Evolutionary conservation across 2,113 vertebrate genomes (phyloP), one percentile per base, ranked within the genome.

Genomic region (Bubo bubo): DNA sequence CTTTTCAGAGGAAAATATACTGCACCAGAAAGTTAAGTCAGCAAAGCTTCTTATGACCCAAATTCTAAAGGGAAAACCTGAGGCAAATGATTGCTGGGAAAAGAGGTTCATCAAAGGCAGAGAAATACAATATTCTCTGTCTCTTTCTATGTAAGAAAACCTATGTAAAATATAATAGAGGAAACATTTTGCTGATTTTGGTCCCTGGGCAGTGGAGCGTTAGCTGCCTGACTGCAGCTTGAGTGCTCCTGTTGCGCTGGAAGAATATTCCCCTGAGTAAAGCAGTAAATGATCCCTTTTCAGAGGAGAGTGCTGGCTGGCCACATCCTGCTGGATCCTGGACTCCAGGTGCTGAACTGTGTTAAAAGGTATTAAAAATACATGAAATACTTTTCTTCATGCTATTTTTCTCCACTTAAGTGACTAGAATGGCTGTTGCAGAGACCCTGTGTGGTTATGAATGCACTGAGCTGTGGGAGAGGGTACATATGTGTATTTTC

Each of bases 11-110:
- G 59, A 81, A 95, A 93, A 96, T 88, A 88, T 13, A 90, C n/a
- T 62, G 47, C 67, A 64, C 52, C 55, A 77, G 60, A 88, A 88
- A 92, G 79, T 93, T 41, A 95, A 95, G 79, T 97, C 94, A 95
- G 90, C 90, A 90, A 70, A 96, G 86, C 88, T 94, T 60, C 88
- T 64, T 55, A 27, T 95, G 83, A 97, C 95, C 85, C 76, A 95
- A 39, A 95, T 95, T 93, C 86, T 88, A 77, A 88, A 97, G 90
- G 94, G 95, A 90, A 84, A 95, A 84, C 88, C 72, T 43, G 64
- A 88, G 64, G 88, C 79, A 92, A 92, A 53, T 59, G 88, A 80
- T 94, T 93, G 90, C 64, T 95, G 90, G 83, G 86, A 92, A 93
- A 87, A 92, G 74, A 82, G n/a, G 74, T 47, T 96, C 87, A 79